Conservation (phyloP, 1,140 invertebrate species). For the Dinoponera quadriceps region DNA sequence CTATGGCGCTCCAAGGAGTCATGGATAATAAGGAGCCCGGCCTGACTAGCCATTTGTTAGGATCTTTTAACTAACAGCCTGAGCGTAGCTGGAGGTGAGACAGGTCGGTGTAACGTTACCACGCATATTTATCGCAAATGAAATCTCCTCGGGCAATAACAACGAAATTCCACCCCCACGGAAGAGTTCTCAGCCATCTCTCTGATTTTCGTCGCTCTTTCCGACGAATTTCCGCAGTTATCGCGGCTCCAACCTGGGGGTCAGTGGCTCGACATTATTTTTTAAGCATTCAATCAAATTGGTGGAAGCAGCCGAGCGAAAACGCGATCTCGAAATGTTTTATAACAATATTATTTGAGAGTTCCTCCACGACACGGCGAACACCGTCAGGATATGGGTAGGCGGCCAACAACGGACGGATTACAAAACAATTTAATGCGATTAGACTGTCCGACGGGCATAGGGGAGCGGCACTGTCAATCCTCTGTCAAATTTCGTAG, state of each 20-base stretch:
- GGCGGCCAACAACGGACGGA: constrained; percentile 44
- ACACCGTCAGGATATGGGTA: constrained; percentile 36
- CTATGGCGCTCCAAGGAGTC: constrained; percentile 60
- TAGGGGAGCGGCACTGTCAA: constrained; percentile 56
- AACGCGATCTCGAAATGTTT: not conserved
- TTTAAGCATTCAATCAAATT: not conserved
- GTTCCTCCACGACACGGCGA: not conserved
- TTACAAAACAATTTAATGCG: constrained; percentile 68
- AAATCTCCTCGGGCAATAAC: constrained; percentile 24
- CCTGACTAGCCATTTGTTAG: constrained; percentile 52
- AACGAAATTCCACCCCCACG: constrained; percentile 24
- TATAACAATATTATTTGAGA: not conserved
- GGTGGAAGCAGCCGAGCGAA: not conserved
- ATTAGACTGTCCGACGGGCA: constrained; percentile 58
- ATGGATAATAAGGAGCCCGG: constrained; percentile 71
- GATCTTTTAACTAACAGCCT: constrained; percentile 62
- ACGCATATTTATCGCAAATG: constrained; percentile 51
- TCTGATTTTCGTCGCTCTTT: not conserved
- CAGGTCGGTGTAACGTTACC: constrained; percentile 55
- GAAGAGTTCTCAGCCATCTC: not conserved
- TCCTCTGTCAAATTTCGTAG: constrained; percentile 65
- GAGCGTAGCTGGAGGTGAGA: constrained; percentile 50
- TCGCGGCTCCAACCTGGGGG: not conserved
- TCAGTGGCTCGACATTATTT: not conserved
- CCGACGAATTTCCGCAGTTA: not conserved